These are phyloP conservation scores for Crotophaga sulcirostris DNA, from an alignment of 2,113 vertebrate species.

Conservation along the genomic window DNA sequence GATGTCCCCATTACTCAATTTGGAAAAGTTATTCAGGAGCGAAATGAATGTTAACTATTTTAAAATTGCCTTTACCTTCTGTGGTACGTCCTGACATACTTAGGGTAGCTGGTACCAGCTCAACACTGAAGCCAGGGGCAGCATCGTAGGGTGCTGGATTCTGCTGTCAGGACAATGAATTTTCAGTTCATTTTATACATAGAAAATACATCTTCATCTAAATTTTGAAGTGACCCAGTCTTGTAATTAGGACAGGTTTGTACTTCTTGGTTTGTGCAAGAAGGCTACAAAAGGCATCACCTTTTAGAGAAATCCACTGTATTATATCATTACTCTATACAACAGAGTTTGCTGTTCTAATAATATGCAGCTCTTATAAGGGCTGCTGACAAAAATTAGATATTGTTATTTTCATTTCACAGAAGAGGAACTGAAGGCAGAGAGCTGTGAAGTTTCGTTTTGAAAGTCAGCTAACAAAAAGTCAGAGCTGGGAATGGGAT, in stretches of 20 bases:
- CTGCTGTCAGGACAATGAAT: not conserved
- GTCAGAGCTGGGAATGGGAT: not conserved
- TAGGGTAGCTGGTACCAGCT: not conserved
- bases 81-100: constrained; percentile 61
- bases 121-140: not conserved
- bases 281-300: not conserved
- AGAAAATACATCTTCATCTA: not conserved
- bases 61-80: constrained; percentile 56
- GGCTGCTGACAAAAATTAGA: not conserved
- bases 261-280: not conserved
- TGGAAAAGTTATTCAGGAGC: constrained; percentile 31
- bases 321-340: not conserved
- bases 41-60: constrained; percentile 57
- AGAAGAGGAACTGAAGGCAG: not conserved
- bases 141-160: not conserved
- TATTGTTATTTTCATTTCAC: not conserved
- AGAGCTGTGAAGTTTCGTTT: not conserved
- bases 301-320: not conserved
- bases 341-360: not conserved
- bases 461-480: not conserved
- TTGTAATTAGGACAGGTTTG: not conserved
- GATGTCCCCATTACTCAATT: constrained; percentile 45
- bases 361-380: not conserved
- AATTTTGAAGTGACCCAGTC: not conserved
- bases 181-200: not conserved